These are phyloP conservation scores for Oegoconia quadripuncta DNA, from an alignment of 2,888 invertebrate species.

Conservation along the genomic window DNA sequence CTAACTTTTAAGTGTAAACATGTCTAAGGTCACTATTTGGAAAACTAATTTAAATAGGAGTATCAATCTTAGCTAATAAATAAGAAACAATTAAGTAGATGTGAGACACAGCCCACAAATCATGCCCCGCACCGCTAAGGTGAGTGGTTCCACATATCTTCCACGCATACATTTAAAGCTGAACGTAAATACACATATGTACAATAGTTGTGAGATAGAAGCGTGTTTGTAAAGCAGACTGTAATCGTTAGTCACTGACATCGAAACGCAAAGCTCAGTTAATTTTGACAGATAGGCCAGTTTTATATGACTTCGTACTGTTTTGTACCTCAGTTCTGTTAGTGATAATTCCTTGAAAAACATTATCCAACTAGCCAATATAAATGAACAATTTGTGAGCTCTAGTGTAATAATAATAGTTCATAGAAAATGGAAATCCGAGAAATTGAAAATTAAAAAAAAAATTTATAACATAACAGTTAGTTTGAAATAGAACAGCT, in stretches of 20 bases:
- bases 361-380: too few relatives aligned
- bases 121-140: constrained; percentile 17
- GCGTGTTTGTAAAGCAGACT: constrained; percentile 46
- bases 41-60: constrained; percentile 5
- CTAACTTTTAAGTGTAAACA: constrained; percentile 9
- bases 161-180: constrained; percentile 17
- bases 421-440: too few relatives aligned
- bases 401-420: too few relatives aligned
- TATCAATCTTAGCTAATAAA: constrained; percentile 6
- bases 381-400: too few relatives aligned
- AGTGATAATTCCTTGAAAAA: too few relatives aligned
- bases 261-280: constrained; percentile 45
- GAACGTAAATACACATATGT: constrained; percentile 4
- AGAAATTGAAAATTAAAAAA: too few relatives aligned
- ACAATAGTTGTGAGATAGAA: constrained; percentile 30
- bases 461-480: too few relatives aligned
- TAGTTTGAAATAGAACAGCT: too few relatives aligned
- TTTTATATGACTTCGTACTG: constrained; percentile 24
- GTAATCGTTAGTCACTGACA: constrained; percentile 58
- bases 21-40: too few relatives aligned
- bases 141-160: constrained; percentile 24
- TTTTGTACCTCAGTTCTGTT: too few relatives aligned
- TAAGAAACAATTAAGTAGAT: constrained; percentile 15
- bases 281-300: constrained; percentile 45
- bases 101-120: constrained; percentile 16